Percentiles rank a stretch among this genome's conserved stretches.
phyloP scores from a whole-genome alignment of 2,113 vertebrate genomes.

The Antechinus flavipes region DNA sequence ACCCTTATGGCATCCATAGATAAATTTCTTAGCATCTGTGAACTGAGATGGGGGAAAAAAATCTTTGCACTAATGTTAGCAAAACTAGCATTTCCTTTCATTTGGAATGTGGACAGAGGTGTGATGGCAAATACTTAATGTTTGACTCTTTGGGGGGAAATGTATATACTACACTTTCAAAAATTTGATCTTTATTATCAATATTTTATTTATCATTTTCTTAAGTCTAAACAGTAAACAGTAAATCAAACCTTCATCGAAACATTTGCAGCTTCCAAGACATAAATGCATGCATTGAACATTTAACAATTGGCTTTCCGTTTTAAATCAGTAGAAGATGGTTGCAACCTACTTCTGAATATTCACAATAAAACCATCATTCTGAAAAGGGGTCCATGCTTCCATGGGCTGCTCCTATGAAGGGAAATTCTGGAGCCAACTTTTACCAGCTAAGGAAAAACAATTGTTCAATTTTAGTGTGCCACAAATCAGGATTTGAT shows the following conservation, averaged over 20 bases:
- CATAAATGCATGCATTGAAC: background rate
- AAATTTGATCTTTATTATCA: background rate
- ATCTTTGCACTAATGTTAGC: background rate
- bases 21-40: background rate
- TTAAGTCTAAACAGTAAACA: background rate
- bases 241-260: background rate
- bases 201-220: background rate
- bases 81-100: background rate
- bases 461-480: background rate
- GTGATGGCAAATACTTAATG: background rate
- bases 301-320: background rate
- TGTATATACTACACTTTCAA: background rate
- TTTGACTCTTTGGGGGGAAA: background rate
- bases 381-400: background rate
- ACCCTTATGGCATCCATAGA: background rate
- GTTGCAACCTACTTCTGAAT: background rate
- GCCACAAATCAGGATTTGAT: background rate
- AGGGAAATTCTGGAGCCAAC: background rate
- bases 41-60: background rate
- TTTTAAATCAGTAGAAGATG: background rate
- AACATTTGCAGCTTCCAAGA: background rate
- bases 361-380: background rate
- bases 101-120: background rate
- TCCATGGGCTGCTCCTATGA: background rate
- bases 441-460: background rate